phyloP scores from a whole-genome alignment of 92 coral and sea anemone genomes.

The Epizoanthus scotinus region DNA sequence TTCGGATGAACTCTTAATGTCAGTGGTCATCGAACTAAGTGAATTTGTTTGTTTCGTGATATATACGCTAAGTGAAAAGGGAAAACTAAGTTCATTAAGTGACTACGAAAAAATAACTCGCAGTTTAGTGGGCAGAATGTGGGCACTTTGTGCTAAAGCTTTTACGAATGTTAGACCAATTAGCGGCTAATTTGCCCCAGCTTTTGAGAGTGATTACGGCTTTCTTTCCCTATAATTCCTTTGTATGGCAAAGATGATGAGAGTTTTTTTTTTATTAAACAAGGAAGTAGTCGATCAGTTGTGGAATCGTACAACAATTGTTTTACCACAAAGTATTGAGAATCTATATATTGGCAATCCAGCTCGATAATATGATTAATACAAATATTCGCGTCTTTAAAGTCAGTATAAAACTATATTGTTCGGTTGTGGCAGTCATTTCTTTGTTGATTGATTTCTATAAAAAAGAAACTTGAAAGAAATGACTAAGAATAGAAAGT shows the following conservation, averaged over 20 bases:
- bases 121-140: background rate
- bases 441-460: background rate
- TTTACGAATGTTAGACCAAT: constrained; percentile 39
- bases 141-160: background rate
- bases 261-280: background rate
- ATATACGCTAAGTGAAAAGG: background rate
- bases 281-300: background rate
- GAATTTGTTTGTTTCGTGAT: background rate
- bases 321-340: background rate
- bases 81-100: background rate
- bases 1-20: background rate
- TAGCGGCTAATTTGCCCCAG: constrained; percentile 59
- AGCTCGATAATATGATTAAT: background rate
- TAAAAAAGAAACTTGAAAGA: constrained; percentile 3
- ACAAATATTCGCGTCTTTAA: background rate
- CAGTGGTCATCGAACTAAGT: background rate
- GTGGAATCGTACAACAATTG: constrained; percentile 11
- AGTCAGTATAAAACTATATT: background rate
- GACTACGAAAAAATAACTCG: constrained; percentile 10
- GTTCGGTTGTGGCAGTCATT: background rate
- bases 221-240: background rate
- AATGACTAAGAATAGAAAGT: background rate
- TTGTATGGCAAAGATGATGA: constrained; percentile 6
- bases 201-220: constrained; percentile 19
- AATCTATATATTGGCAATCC: background rate